Percentiles rank a stretch among this genome's conserved stretches.
Conservation (phyloP, 2,113 vertebrate genomes). For the Canis aureus region DNA sequence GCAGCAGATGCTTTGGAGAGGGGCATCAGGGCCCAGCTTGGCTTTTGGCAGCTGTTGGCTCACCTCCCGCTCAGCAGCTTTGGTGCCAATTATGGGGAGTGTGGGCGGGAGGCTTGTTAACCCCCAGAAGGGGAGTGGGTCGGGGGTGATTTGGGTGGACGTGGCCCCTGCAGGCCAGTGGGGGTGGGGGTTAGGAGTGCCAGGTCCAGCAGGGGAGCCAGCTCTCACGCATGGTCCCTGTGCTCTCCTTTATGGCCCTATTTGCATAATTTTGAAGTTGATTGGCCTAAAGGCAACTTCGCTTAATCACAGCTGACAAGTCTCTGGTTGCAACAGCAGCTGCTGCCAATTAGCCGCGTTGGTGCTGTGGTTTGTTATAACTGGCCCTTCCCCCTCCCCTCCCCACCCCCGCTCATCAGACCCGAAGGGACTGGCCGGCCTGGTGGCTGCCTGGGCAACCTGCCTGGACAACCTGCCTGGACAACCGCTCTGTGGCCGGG, state of each 20-base stretch:
- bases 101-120: neutral
- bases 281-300: conserved; percentile 76
- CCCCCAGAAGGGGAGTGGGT: neutral
- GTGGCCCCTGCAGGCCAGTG: neutral
- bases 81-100: neutral
- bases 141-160: rapidly evolving
- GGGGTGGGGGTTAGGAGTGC: neutral
- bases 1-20: rapidly evolving
- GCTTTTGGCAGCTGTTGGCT: neutral
- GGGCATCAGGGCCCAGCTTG: rapidly evolving
- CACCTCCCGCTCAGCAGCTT: neutral
- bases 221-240: neutral
- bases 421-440: neutral
- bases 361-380: neutral
- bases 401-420: neutral
- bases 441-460: neutral
- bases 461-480: neutral
- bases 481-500: neutral
- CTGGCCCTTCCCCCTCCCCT: neutral
- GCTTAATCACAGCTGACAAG: conserved; percentile 76
- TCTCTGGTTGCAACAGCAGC: conserved; percentile 59
- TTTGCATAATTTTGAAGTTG: conserved; percentile 77
- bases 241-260: neutral
- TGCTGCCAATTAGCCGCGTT: conserved; percentile 14
- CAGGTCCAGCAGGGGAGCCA: neutral